A percentile compares a stretch with the other conserved stretches of the same genome.
These are phyloP conservation scores for Sminthurinus signatus DNA, from an alignment of 1,140 invertebrate genomes.

Conservation along the genomic window DNA sequence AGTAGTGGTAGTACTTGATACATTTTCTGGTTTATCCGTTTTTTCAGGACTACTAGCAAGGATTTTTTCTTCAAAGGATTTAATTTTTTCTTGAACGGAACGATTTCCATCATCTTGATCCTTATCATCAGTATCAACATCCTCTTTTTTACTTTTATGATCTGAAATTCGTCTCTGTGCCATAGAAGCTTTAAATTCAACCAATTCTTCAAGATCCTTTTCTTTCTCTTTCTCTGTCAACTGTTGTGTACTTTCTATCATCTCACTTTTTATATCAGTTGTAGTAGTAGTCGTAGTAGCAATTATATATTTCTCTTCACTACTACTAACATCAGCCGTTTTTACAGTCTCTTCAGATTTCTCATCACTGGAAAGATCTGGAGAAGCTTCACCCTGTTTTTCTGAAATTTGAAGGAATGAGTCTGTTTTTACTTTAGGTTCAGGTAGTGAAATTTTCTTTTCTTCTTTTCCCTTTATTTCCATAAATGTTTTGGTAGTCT, in stretches of 20 bases:
- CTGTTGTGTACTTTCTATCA: not conserved
- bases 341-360: slow-evolving; percentile 3
- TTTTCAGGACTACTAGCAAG: no score
- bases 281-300: no score
- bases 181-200: not conserved
- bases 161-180: not conserved
- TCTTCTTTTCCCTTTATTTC: not conserved
- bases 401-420: not conserved
- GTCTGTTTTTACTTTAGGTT: not conserved
- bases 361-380: slow-evolving; percentile 12
- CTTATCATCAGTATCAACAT: no score
- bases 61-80: no score
- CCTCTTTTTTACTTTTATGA: not conserved
- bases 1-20: no score
- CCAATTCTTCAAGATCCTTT: not conserved
- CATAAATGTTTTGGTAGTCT: not conserved
- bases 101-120: no score
- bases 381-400: not conserved
- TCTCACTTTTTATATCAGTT: slow-evolving; percentile 1
- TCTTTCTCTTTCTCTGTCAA: slow-evolving; percentile 8
- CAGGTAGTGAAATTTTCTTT: not conserved
- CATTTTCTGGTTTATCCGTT: no score
- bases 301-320: no score
- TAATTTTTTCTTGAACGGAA: no score
- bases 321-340: no score